These are phyloP conservation scores for Aphaenogaster floridana DNA, from an alignment of 1,140 invertebrate genomes.

Conservation along the genomic window DNA sequence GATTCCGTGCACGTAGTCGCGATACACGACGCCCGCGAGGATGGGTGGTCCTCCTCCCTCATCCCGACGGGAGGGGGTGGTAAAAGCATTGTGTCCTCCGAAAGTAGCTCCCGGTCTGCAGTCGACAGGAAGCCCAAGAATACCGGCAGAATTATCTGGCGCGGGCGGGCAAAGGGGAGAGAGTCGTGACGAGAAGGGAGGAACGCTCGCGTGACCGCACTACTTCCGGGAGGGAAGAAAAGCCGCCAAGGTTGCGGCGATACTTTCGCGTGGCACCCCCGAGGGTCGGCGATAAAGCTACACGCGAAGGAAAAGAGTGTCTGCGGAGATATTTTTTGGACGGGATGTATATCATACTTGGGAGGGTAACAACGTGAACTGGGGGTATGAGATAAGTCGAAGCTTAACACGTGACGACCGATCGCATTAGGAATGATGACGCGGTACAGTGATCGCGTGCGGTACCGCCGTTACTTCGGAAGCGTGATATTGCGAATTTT, in stretches of 20 bases:
- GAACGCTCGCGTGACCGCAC: constrained; percentile 37
- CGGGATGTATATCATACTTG: neutral
- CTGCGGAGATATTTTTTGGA: constrained; percentile 6
- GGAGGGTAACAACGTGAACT: neutral
- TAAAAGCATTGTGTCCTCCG: constrained; percentile 54
- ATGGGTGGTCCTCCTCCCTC: neutral
- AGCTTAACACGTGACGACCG: constrained; percentile 19
- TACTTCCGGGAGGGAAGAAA: constrained; percentile 45
- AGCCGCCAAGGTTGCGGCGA: constrained; percentile 33
- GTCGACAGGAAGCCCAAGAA: constrained; percentile 62
- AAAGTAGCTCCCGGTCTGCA: constrained; percentile 53
- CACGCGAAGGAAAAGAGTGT: constrained; percentile 1
- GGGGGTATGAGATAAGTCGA: constrained; percentile 3
- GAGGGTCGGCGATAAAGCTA: constrained; percentile 47
- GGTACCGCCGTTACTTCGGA: neutral
- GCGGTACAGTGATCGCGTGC: neutral
- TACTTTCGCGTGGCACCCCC: constrained; percentile 26
- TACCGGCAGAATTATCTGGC: constrained; percentile 54
- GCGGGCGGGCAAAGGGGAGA: neutral
- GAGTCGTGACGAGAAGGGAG: constrained; percentile 15
- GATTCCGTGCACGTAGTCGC: constrained; percentile 57
- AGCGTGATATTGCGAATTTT: constrained; percentile 20
- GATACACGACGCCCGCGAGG: constrained; percentile 52
- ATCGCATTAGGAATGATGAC: constrained; percentile 31
- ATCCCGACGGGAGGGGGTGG: neutral